These are phyloP conservation scores for Neoaliturus tenellus DNA, from an alignment of 2,888 invertebrate species.

Conservation along the genomic window DNA sequence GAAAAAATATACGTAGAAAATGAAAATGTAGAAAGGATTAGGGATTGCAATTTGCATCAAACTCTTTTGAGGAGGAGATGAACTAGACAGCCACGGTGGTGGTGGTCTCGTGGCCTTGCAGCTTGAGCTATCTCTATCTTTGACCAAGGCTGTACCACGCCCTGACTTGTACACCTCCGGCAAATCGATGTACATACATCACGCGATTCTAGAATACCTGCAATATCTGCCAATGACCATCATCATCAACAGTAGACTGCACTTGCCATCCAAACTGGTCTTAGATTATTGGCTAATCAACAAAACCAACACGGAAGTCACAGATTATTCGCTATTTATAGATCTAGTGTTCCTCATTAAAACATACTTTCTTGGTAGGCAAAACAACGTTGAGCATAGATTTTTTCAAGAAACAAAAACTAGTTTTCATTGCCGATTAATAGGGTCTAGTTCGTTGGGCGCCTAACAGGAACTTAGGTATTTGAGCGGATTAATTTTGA, in stretches of 20 bases:
- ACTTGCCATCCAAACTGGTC: not conserved
- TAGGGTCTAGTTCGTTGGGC: too few species aligned
- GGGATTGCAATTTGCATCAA: too few species aligned
- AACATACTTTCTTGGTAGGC: not conserved
- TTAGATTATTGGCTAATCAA: not conserved
- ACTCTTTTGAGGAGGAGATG: constrained; percentile 12
- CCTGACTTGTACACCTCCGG: not conserved
- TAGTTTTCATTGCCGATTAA: too few species aligned
- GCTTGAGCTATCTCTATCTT: too few species aligned
- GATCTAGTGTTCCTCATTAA: not conserved
- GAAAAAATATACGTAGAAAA: too few species aligned
- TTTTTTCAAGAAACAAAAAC: too few species aligned
- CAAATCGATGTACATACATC: too few species aligned
- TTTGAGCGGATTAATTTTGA: too few species aligned
- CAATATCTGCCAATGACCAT: constrained; percentile 71
- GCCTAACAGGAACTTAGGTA: too few species aligned
- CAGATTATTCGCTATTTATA: not conserved
- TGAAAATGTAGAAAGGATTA: too few species aligned
- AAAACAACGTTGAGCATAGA: too few species aligned
- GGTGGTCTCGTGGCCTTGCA: not conserved
- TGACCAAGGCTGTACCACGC: not conserved
- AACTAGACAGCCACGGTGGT: not conserved
- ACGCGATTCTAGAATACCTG: constrained; percentile 71
- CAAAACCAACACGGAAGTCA: not conserved
- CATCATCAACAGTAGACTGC: not conserved